Conservation (phyloP, 2,113 vertebrate species). For the Anolis carolinensis region DNA sequence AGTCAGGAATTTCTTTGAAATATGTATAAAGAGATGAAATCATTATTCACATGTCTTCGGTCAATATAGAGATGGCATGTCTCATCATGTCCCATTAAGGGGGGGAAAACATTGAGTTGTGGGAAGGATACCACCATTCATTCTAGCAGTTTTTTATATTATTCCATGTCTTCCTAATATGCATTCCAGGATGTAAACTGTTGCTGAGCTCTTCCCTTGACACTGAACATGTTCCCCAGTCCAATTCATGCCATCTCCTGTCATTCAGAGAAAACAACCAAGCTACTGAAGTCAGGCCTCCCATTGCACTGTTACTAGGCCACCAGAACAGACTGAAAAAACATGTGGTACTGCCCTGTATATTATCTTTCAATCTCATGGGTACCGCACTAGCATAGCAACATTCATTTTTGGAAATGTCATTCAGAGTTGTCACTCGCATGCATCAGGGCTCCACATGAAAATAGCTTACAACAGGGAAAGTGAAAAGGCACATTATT, state of each 20-base stretch:
- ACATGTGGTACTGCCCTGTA: background rate
- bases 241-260: background rate
- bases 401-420: constrained; percentile 41
- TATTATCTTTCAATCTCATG: constrained; percentile 27
- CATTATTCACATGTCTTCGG: background rate
- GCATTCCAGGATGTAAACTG: fast-evolving
- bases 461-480: constrained; percentile 43
- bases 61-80: background rate
- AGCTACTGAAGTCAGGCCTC: background rate
- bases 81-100: background rate
- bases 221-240: background rate
- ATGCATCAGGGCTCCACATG: constrained; percentile 20
- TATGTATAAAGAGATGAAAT: background rate
- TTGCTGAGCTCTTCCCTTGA: background rate
- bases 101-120: too few species aligned
- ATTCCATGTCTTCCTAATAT: background rate
- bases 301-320: constrained; percentile 24
- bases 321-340: constrained; percentile 48
- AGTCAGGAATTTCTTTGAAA: background rate
- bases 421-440: constrained; percentile 36
- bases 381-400: constrained; percentile 22
- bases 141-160: background rate
- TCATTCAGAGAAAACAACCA: constrained; percentile 13
- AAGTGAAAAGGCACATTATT: constrained; percentile 51
- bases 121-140: background rate